Conservation (phyloP, 2,113 vertebrate species). For the Aythya baeri region DNA sequence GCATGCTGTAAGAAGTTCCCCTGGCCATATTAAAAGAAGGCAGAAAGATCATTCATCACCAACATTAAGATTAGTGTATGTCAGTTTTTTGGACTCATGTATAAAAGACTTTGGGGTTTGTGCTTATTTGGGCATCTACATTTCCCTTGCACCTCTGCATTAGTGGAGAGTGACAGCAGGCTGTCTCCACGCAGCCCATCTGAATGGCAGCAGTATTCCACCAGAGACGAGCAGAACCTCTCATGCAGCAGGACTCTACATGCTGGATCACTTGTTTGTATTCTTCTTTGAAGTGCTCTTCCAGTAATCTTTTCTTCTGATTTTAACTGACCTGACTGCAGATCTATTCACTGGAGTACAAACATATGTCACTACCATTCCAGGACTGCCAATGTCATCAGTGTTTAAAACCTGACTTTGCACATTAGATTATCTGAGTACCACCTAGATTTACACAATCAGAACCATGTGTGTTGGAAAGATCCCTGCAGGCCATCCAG, state of each 20-base stretch:
- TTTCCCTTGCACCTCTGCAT: neutral
- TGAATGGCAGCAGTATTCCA: neutral
- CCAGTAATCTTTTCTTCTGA: neutral
- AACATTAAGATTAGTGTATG: neutral
- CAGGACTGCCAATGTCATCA: neutral
- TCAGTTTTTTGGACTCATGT: too few species aligned
- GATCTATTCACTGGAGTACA: neutral
- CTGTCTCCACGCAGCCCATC: neutral
- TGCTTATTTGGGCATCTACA: neutral
- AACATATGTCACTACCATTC: neutral
- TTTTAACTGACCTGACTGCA: neutral
- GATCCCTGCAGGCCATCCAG: neutral
- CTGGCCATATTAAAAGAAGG: accelerated
- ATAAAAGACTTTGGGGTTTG: neutral
- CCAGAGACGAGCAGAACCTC: neutral
- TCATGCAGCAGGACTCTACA: neutral
- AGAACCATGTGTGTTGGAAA: neutral
- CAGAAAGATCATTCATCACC: neutral
- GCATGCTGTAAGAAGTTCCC: accelerated
- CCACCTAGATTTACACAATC: neutral
- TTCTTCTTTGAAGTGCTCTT: neutral
- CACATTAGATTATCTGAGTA: neutral
- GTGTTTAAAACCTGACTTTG: neutral
- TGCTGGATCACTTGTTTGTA: neutral
- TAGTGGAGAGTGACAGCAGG: neutral